These are phyloP conservation scores for Oxygymnocypris stewartii DNA, from an alignment of 2,113 vertebrate genomes.

Conservation along the genomic window DNA sequence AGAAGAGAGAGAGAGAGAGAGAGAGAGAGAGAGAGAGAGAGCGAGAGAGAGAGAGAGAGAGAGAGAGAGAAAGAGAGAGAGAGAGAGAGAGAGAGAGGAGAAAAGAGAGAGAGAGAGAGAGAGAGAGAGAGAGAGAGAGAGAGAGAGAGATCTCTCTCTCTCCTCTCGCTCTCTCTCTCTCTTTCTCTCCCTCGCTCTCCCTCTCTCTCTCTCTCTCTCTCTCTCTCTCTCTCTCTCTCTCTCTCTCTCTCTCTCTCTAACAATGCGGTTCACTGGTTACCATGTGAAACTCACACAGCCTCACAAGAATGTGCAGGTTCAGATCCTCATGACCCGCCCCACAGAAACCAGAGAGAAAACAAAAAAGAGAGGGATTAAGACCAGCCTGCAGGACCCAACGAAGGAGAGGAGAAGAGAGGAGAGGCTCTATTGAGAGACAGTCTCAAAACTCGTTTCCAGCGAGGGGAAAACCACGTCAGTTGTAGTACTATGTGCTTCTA, in stretches of 20 bases:
- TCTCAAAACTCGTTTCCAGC: background rate
- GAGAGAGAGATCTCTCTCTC: no score
- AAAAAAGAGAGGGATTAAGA: constrained; percentile 52
- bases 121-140: no score
- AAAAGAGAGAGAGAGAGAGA: no score
- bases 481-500: constrained; percentile 15
- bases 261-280: constrained; percentile 91
- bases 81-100: no score
- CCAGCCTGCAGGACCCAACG: constrained; percentile 25
- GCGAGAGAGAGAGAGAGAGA: no score
- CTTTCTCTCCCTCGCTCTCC: no score
- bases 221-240: constrained; percentile 68
- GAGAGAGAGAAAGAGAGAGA: no score
- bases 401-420: constrained; percentile 17
- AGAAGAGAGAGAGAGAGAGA: no score
- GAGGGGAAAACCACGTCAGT: constrained; percentile 23
- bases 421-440: background rate
- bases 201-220: no score
- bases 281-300: constrained; percentile 90
- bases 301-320: constrained; percentile 91
- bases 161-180: no score
- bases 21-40: no score
- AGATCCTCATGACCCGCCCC: constrained; percentile 81
- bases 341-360: constrained; percentile 52
- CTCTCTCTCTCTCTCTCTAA: constrained; percentile 69